Percentiles rank a stretch among this genome's conserved stretches.
Conservation (phyloP, 2,113 vertebrate genomes). For the Gambusia affinis region DNA sequence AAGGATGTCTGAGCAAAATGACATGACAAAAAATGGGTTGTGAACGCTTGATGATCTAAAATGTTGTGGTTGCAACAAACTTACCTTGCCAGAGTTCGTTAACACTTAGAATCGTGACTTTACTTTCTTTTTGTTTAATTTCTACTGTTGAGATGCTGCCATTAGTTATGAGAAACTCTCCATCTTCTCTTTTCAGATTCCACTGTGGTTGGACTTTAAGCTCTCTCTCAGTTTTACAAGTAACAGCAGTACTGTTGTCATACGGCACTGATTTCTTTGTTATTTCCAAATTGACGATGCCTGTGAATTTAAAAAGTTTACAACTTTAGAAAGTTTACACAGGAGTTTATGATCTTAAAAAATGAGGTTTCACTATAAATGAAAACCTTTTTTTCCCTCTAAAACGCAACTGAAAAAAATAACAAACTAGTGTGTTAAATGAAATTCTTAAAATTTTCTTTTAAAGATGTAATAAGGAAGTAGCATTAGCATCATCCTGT, state of each 20-base stretch:
- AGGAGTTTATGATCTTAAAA: too few relatives aligned
- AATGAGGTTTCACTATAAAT: too few relatives aligned
- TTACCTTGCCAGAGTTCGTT: constrained; percentile 21
- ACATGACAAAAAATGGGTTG: too few relatives aligned
- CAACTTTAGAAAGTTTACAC: too few relatives aligned
- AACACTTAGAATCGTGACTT: rapidly evolving
- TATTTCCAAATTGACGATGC: neutral
- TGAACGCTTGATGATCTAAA: neutral
- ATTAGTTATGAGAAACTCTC: neutral
- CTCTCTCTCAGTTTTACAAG: neutral
- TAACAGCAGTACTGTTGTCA: rapidly evolving
- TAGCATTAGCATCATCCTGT: neutral
- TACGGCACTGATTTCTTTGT: rapidly evolving
- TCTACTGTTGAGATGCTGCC: constrained; percentile 6
- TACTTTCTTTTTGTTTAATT: rapidly evolving
- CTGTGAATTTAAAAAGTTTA: neutral
- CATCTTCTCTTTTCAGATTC: neutral
- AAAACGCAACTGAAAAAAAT: too few relatives aligned
- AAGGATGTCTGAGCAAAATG: too few relatives aligned
- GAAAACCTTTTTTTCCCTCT: too few relatives aligned
- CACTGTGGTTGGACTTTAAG: rapidly evolving
- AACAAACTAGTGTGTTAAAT: too few relatives aligned
- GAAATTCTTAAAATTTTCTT: too few relatives aligned
- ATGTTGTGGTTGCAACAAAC: neutral
- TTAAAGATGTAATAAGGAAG: neutral